These are phyloP conservation scores for Thryonomys swinderianus DNA, from an alignment of 2,113 vertebrate species.

Conservation along the genomic window DNA sequence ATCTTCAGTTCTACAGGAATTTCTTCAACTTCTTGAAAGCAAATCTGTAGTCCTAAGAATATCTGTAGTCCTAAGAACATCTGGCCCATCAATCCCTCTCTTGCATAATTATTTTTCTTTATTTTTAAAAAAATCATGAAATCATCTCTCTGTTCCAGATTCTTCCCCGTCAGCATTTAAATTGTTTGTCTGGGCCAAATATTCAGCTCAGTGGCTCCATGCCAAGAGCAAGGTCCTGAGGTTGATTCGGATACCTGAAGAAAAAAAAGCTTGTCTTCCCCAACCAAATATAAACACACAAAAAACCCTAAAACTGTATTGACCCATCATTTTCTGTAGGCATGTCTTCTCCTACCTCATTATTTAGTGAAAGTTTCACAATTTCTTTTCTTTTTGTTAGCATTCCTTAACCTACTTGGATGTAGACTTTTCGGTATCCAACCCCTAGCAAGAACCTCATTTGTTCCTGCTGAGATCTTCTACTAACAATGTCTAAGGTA, in stretches of 20 bases:
- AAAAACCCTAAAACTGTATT: constrained; percentile 4
- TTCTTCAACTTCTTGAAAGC: constrained; percentile 1
- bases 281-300: neutral
- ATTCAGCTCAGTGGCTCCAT: neutral
- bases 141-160: neutral
- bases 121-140: neutral
- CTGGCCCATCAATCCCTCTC: neutral
- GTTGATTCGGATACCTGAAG: no score
- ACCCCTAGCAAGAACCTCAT: neutral
- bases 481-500: neutral
- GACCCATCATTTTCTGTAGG: neutral
- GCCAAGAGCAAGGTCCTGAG: no score
- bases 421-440: neutral
- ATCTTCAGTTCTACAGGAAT: neutral
- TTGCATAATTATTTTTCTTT: neutral
- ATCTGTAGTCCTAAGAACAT: neutral
- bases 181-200: neutral
- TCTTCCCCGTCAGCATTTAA: neutral
- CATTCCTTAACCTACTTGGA: constrained; percentile 25
- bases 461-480: constrained; percentile 15
- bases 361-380: neutral
- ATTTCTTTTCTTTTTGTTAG: neutral
- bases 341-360: neutral
- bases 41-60: neutral
- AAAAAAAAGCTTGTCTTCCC: no score